Base-by-base conservation (phyloP, 2,888 invertebrate species). In the Erebia aethiops region DNA sequence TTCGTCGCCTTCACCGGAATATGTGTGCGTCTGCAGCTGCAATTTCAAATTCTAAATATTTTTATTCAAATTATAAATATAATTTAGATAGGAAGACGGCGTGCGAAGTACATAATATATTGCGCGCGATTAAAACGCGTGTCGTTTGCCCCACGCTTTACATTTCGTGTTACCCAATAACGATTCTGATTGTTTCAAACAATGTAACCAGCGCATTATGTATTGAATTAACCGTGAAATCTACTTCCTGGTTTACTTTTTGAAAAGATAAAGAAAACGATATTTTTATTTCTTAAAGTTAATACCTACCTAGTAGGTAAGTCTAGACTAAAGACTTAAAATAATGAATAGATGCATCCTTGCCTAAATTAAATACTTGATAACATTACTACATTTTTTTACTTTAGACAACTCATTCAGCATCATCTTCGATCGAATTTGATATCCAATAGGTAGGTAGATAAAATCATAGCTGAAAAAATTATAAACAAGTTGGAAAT, bases 161-260 rank as follows among this genome's bases (percentile, higher is more conserved):
- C 54, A 14, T 67, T 52, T 61, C 61, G 65, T 62, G 66, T 72
- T 72, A 72, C 56, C 49, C 69, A 69, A 70, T 51, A 63, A 65
- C 56, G 46, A 62, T 56, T 43, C 61, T 61, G 46, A 62, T 56
- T 51, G 49, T 64, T 58, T 57, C 63, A 62, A 69, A 70, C 66
- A 16, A 62, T 69, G 54, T 71, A 69, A 64, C 54, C 69, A 61
- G 16, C 52, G 56, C 14, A 14, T 67, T 63, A 58, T 16, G 8
- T 43, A 43, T 16, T 60, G 41, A 16, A 60, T 60, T 60, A 41
- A 14, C 41, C 41, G 41, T 41, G 60, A 62, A 61, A 26, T n/a
- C 14, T 3, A 62, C 2, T 62, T 62, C 62, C 62, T 49, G 21
- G 26, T 63, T 63, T 49, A 14, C 46, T 26, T 51, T 62, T 46